A percentile compares a stretch with the other conserved stretches of the same genome.
Evolutionary conservation across 1,140 invertebrate species (phyloP).

Genomic region (Macrotrachela quadricornifera): DNA sequence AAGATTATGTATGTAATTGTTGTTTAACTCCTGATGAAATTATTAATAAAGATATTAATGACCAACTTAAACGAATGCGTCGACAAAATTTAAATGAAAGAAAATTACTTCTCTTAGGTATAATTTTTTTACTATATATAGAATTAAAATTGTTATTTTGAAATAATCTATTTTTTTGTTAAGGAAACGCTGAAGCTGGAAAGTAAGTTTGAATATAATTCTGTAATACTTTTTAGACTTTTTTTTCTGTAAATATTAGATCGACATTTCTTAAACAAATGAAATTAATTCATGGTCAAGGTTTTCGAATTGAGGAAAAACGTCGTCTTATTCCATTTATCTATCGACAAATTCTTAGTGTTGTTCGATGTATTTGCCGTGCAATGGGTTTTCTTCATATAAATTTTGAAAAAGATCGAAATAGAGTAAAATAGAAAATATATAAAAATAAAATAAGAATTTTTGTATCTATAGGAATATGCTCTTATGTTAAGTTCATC

Average conservation of each 20-base stretch:
- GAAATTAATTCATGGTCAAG: slow-evolving; percentile 97
- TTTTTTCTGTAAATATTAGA: slow-evolving; percentile 63
- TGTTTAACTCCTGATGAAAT: too few relatives aligned
- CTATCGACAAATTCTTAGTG: slow-evolving; percentile 99
- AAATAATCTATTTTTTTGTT: too few relatives aligned
- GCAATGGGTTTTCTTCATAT: slow-evolving; percentile 87
- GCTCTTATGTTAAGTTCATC: slow-evolving; percentile 77
- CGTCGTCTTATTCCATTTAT: slow-evolving; percentile 92
- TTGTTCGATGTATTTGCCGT: slow-evolving; percentile 97
- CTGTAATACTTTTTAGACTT: too few relatives aligned
- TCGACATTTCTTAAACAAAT: slow-evolving; percentile 99
- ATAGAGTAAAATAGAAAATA: slow-evolving; percentile 51
- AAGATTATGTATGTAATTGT: too few relatives aligned
- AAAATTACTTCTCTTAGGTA: too few relatives aligned
- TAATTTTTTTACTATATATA: too few relatives aligned
- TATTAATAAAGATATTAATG: too few relatives aligned
- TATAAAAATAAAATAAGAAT: neutral
- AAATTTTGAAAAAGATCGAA: slow-evolving; percentile 71
- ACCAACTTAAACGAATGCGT: too few relatives aligned
- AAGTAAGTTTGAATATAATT: too few relatives aligned
- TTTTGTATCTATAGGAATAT: slow-evolving; percentile 56
- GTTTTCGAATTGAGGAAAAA: slow-evolving; percentile 97
- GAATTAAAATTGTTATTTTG: too few relatives aligned
- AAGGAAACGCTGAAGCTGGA: too few relatives aligned
- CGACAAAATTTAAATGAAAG: too few relatives aligned